Percentiles rank a stretch among this genome's conserved stretches.
phyloP scores from a whole-genome alignment of 92 coral and sea anemone species.

The Palythoa grandiflora region DNA sequence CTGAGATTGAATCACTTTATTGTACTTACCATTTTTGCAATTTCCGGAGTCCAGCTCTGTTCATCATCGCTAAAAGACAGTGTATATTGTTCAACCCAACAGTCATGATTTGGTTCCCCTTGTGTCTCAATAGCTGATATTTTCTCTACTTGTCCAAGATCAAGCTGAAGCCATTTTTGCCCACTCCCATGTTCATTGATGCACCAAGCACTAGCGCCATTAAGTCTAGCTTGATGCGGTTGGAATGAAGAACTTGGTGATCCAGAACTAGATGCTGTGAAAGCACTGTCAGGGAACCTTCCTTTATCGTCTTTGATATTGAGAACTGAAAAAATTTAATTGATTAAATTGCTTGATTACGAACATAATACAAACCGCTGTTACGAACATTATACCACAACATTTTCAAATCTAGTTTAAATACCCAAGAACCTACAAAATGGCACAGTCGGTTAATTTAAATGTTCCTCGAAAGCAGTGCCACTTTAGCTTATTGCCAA shows the following conservation, averaged over 20 bases:
- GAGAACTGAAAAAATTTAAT: neutral
- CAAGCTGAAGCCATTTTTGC: neutral
- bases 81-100: neutral
- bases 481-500: no score
- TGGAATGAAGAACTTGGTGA: neutral
- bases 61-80: neutral
- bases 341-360: no score
- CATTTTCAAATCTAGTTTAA: no score
- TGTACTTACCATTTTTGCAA: no score
- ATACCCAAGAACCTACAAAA: no score
- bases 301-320: neutral
- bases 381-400: no score
- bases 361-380: no score
- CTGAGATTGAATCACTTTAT: no score
- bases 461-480: no score
- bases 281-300: neutral
- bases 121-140: neutral
- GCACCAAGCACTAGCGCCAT: conserved; percentile 9
- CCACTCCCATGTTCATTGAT: neutral
- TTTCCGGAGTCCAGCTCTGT: neutral
- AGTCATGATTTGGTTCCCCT: neutral
- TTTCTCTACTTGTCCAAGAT: conserved; percentile 5
- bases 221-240: conserved; percentile 9
- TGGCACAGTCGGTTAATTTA: no score
- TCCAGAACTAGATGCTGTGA: conserved; percentile 16